Conservation (phyloP, 2,797 vertebrate genomes). For the Sus cebifrons region DNA sequence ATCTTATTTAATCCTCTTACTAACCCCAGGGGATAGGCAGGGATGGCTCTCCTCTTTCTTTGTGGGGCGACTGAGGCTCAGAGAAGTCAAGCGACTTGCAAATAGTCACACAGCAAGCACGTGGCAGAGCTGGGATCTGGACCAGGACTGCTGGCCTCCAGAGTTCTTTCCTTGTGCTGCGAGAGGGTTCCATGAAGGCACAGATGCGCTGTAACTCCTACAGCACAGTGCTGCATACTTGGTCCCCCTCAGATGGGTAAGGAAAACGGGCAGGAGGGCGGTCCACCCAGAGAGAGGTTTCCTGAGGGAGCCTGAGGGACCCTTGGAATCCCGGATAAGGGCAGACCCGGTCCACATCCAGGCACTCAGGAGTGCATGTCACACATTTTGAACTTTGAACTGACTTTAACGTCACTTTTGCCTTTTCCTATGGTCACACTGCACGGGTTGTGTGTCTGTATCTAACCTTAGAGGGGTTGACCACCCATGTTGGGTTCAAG, state of each 20-base stretch:
- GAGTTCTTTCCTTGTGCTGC: neutral
- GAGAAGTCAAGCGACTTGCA: conserved; percentile 61
- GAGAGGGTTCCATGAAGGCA: neutral
- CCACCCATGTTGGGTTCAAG: neutral
- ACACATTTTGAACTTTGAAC: neutral
- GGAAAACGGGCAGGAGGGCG: neutral
- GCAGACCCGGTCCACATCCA: accelerated
- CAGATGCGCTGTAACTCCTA: neutral
- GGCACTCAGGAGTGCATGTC: neutral
- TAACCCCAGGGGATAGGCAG: neutral
- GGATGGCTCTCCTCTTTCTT: neutral
- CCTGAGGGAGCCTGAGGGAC: neutral
- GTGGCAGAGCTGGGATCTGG: neutral
- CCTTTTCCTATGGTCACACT: neutral
- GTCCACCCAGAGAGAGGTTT: neutral
- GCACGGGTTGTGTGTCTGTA: neutral
- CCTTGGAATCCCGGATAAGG: neutral
- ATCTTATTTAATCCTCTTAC: conserved; percentile 72
- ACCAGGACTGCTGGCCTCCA: neutral
- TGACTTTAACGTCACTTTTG: neutral
- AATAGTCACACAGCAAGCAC: neutral
- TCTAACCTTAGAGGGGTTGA: neutral
- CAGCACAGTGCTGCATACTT: too few species aligned
- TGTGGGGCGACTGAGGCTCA: conserved; percentile 31
- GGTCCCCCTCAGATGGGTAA: neutral